Percentiles rank a stretch among this genome's conserved stretches.
phyloP scores from a whole-genome alignment of 2,888 invertebrate species.

The Entomobrya multifasciata region DNA sequence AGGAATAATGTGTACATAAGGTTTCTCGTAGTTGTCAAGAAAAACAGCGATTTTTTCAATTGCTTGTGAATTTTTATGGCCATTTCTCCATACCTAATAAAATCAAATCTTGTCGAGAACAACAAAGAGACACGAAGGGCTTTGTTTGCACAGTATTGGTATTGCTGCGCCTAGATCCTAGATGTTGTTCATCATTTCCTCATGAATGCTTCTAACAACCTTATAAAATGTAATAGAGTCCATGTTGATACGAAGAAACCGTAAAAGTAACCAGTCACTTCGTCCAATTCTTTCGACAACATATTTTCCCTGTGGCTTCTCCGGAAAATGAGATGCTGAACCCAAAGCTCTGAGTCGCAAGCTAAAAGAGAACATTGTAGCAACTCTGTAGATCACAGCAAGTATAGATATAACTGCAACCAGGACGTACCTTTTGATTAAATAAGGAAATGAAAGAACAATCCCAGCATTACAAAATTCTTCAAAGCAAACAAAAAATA shows the following conservation, averaged over 20 bases:
- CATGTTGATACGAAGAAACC: constrained; percentile 76
- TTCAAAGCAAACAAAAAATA: background rate
- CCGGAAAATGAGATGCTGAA: constrained; percentile 58
- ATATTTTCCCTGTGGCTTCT: constrained; percentile 57
- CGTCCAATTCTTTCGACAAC: constrained; percentile 29
- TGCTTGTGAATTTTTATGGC: too few species aligned
- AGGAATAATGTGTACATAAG: too few species aligned
- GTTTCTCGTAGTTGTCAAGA: too few species aligned
- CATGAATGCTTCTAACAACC: constrained; percentile 74
- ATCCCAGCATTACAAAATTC: background rate
- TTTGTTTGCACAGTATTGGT: background rate
- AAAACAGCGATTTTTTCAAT: too few species aligned
- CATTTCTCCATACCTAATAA: too few species aligned
- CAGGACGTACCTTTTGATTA: constrained; percentile 60
- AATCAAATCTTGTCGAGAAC: too few species aligned
- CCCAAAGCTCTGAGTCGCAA: constrained; percentile 67
- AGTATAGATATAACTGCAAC: constrained; percentile 60
- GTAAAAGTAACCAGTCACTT: constrained; percentile 77
- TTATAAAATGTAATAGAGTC: constrained; percentile 73
- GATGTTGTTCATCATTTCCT: constrained; percentile 66
- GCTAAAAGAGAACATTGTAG: constrained; percentile 67
- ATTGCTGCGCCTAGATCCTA: background rate
- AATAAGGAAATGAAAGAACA: background rate
- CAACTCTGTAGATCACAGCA: constrained; percentile 62
- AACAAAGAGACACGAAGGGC: too few species aligned